phyloP scores from a whole-genome alignment of 2,113 vertebrate species.

The Etheostoma cragini region DNA sequence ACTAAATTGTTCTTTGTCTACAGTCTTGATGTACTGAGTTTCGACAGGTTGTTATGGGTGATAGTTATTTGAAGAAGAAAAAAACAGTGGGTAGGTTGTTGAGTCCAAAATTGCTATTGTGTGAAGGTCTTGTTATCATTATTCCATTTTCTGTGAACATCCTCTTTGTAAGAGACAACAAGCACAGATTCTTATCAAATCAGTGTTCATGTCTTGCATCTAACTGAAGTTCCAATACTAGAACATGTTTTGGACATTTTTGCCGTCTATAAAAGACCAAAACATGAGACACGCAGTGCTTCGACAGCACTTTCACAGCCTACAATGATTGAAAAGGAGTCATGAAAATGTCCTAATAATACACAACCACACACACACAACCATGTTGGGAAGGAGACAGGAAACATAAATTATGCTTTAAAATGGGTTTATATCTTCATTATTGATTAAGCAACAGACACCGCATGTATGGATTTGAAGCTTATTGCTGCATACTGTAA shows the following conservation, averaged over 20 bases:
- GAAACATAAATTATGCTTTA: slow-evolving; percentile 27
- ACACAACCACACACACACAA: slow-evolving; percentile 40
- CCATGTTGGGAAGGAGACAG: slow-evolving; percentile 20
- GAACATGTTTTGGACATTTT: background rate
- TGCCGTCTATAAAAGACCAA: background rate
- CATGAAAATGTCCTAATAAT: slow-evolving; percentile 67
- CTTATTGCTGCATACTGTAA: slow-evolving; percentile 1
- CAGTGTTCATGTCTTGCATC: background rate
- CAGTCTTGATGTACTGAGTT: background rate
- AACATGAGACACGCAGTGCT: slow-evolving; percentile 19
- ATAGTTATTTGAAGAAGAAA: background rate
- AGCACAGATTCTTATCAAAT: background rate
- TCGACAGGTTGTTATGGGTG: background rate
- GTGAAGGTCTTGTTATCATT: background rate
- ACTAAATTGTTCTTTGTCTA: background rate
- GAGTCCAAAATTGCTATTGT: background rate
- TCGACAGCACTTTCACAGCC: slow-evolving; percentile 61
- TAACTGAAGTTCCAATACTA: background rate
- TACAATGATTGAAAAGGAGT: slow-evolving; percentile 61
- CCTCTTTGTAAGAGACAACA: background rate
- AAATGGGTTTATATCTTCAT: slow-evolving; percentile 34
- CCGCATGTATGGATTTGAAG: background rate
- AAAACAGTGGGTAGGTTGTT: background rate
- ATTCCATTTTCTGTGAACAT: background rate
- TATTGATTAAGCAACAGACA: slow-evolving; percentile 21